Conservation (phyloP, 2,888 invertebrate species). For the Nemotelus nigrinus region DNA sequence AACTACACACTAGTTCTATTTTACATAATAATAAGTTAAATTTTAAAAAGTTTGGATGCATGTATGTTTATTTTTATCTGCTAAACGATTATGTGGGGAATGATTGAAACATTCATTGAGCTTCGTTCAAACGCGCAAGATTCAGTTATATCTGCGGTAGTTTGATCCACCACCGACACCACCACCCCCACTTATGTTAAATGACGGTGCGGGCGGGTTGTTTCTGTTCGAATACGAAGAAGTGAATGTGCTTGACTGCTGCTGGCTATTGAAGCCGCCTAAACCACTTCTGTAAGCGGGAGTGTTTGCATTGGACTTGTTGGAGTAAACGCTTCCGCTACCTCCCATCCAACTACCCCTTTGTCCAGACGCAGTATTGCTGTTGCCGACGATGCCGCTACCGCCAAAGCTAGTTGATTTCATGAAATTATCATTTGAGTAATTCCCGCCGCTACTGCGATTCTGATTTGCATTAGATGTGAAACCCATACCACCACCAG, state of each 20-base stretch:
- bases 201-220: neutral
- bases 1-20: no score
- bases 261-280: neutral
- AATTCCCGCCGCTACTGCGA: conserved; percentile 26
- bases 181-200: neutral
- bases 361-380: conserved; percentile 6
- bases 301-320: conserved; percentile 1
- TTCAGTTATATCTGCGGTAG: conserved; percentile 26
- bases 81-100: no score
- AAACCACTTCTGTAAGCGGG: conserved; percentile 25
- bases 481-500: neutral
- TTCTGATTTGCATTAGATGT: conserved; percentile 16
- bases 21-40: no score
- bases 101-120: no score
- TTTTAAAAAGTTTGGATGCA: no score
- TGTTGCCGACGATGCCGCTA: neutral
- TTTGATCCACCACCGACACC: conserved; percentile 13
- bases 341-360: conserved; percentile 41
- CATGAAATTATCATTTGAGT: conserved; percentile 11
- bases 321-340: conserved; percentile 25
- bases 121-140: no score
- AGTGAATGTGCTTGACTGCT: neutral
- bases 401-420: conserved; percentile 13
- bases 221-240: conserved; percentile 26
- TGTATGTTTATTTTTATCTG: no score